Base-by-base conservation (phyloP, 2,888 invertebrate genomes). In the Resseliella maxima region DNA sequence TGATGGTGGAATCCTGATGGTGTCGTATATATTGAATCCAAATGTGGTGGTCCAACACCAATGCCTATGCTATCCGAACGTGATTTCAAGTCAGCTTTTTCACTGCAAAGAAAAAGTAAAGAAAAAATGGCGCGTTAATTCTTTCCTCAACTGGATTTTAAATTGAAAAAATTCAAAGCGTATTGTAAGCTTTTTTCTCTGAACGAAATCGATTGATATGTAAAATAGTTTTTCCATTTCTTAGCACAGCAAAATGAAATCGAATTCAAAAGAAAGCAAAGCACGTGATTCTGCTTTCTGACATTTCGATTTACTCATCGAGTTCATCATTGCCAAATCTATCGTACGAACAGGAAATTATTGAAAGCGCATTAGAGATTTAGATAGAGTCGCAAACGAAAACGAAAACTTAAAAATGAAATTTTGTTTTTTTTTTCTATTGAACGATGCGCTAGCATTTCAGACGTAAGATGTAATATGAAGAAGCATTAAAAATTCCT, bases 11-110 rank as follows among this genome's bases (percentile, higher is more conserved):
- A 91, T 86, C 91, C 91, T 86, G 91, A 91, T 81, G 92, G 91
- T 87, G 94, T 93, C 87, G 94, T 94, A 91, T 95, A 95, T 87
- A 95, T 94, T 35, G 95, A 95, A 90, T 95, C 95, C 87, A 95
- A 94, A 85, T 95, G 95, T 85, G 95, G 95, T 18, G 38, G 38
- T 27, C 86, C 87, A 54, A 86, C 86, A 88, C 91, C 91, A 88
- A 36, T 41, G 87, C 91, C 91, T 64, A 90, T 90, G 88, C 91
- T 91, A 89, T 91, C 91, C 86, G 91, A 91, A 87, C 91, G 90
- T 88, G 91, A 91, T 89, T 91, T 91, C 89, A 91, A 89, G 89
- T 91, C 91, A 88, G 91, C 91, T 88, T 91, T 91, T 89, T 91
- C 91, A 89, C 91, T 91, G 88, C 24, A 83, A 64, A 86, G 3